These are phyloP conservation scores for Petrophora chlorosata DNA, from an alignment of 2,888 invertebrate genomes.

Conservation along the genomic window DNA sequence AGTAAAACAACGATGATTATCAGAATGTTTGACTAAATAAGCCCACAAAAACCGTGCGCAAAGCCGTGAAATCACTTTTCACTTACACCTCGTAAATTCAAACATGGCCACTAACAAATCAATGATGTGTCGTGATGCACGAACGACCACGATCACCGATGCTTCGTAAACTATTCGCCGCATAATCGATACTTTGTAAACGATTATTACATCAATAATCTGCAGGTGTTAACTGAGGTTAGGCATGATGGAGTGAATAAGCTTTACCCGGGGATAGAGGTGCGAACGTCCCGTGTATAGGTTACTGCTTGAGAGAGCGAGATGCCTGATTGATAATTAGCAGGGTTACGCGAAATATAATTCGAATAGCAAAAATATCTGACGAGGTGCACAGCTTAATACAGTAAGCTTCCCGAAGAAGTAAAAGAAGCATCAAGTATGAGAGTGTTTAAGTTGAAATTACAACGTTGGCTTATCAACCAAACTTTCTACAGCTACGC, in stretches of 20 bases:
- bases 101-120: not conserved
- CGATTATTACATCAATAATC: not conserved
- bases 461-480: too few relatives aligned
- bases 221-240: slow-evolving; percentile 11
- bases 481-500: too few relatives aligned
- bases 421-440: too few relatives aligned
- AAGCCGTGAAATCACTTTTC: slow-evolving; percentile 33
- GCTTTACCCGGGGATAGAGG: not conserved
- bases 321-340: not conserved
- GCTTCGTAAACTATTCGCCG: slow-evolving; percentile 23
- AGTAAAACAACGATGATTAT: too few relatives aligned
- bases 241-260: slow-evolving; percentile 2
- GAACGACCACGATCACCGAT: not conserved
- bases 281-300: not conserved
- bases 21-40: not conserved
- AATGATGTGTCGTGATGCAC: slow-evolving; percentile 12
- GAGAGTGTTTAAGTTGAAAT: too few relatives aligned
- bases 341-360: not conserved
- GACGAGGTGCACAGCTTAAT: too few relatives aligned
- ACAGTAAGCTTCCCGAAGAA: too few relatives aligned
- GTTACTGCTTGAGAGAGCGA: not conserved
- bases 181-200: slow-evolving; percentile 36
- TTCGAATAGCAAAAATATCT: too few relatives aligned
- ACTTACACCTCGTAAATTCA: slow-evolving; percentile 15
- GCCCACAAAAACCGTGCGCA: not conserved